Base-by-base conservation (phyloP, 2,888 invertebrate genomes). In the Ellobium chinense region DNA sequence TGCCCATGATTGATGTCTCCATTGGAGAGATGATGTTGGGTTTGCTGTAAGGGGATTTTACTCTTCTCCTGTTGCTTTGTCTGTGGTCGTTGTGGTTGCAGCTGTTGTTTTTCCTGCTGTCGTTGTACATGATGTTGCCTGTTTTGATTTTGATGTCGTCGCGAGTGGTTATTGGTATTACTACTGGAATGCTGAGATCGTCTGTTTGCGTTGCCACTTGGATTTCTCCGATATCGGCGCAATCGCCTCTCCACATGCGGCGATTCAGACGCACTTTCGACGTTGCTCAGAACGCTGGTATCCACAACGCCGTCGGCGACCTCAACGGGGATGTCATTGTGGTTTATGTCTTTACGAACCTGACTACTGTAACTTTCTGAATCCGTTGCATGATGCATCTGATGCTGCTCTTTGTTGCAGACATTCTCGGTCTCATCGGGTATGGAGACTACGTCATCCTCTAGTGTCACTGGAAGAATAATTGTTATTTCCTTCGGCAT, bases 401-500 rank as follows among this genome's bases (percentile, higher is more conserved):
- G 46, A 46, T 46, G 9, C 46, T 46, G 46, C 46, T 46, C 46
- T 18, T 46, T 18, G 7, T 18, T 24, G 2, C 34, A 29, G 14
- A 37, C 14, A 4, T 37, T 29, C 14, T 34, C 76, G 14, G 1
- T 39, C 27, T 77, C 69, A 18, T 21, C 14, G 21, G 18, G 58
- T 24, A 18, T 31, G 2, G 60, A 68, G 5, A 29, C 39, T 5
- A 14, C 37, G 21, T 68, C 77, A 7, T 58, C 69, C 1, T 68
- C 60, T 21, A 18, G 21, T 24, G 60, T 37, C 14, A 58, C 37
- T 29, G 77, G 77, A 4, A 77, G 18, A 7, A 77, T 39, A 3
- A 77, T 68, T 68, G 29, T 77, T 37, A 77, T 54, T 14, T 46
- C 68, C 18, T 58, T 77, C 24, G 68, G 60, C 77, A 77, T 77